Percentiles rank a stretch among this genome's conserved stretches.
Evolutionary conservation across 2,113 vertebrate species (phyloP).

Genomic region (Sphaerodactylus townsendi): DNA sequence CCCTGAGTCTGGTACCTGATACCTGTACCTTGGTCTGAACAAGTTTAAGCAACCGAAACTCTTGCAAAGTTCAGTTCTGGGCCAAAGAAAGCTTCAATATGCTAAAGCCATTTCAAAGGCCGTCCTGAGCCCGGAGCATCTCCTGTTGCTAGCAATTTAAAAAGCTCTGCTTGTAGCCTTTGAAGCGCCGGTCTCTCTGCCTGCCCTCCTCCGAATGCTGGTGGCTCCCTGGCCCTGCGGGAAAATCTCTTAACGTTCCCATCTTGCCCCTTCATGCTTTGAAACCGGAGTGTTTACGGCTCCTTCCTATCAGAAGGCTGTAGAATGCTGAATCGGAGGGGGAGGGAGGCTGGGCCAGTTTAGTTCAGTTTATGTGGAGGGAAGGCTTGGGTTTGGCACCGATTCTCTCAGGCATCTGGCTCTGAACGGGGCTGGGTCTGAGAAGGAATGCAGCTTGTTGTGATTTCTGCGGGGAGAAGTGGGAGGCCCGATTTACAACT

Average conservation of each 20-base stretch:
- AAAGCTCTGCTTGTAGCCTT: not conserved
- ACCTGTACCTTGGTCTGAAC: no score
- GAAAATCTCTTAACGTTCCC: not conserved
- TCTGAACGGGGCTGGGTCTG: not conserved
- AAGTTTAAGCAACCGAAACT: no score
- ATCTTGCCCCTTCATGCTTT: not conserved
- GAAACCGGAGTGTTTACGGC: not conserved
- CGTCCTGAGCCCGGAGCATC: no score
- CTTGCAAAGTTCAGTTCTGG: no score
- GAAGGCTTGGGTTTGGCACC: not conserved
- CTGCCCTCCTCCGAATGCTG: not conserved
- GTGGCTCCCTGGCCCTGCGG: not conserved
- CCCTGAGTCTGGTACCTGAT: no score
- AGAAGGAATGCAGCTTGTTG: not conserved
- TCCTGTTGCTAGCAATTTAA: no score
- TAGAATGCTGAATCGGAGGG: not conserved
- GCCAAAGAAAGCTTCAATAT: no score
- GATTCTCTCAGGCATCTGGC: not conserved
- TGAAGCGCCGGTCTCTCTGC: not conserved
- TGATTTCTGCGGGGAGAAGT: not conserved
- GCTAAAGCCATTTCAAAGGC: no score
- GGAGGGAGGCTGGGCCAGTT: not conserved
- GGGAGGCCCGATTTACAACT: not conserved
- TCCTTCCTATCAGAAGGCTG: not conserved
- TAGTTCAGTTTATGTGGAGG: not conserved